Base-by-base conservation (phyloP, 2,888 invertebrate species). In the Pristionchus mayeri region DNA sequence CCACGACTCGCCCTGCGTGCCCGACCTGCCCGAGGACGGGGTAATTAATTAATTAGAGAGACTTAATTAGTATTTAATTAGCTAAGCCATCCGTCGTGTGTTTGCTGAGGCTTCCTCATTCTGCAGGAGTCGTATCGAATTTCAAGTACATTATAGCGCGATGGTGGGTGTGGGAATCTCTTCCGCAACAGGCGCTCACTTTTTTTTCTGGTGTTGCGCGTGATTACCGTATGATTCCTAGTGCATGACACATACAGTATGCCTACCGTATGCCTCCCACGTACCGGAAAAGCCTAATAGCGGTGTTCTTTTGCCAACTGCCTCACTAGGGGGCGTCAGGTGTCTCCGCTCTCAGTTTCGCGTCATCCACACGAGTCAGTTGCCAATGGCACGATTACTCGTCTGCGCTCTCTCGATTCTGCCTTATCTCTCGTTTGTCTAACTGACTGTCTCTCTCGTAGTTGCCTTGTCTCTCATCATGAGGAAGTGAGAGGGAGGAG, bases 1-100 rank as follows among this genome's bases (percentile, higher is more conserved):
- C 13, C 91, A 90, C 85, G 84, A 84, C n/a, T 67, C 84, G 0
- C 86, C 81, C 0, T 87, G 87, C 13, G 89, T 89, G 16, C 88
- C 89, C 0, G 88, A 87, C 9, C 37, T 89, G 85, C 71, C 79
- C 0, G 86, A 60, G 30, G 84, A 85, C 18, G 75, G 85, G 76
- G 86, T 86, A 11, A 67, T 34, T 27, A 18, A 50, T 44, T 4
- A 4, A 3, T 44, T 11, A 44, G 44, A 44, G 44, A 24, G n/a
- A n/a, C n/a, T n/a, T n/a, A n/a, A n/a, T n/a, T n/a, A n/a, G n/a
- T n/a, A n/a, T n/a, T n/a, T n/a, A n/a, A n/a, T n/a, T n/a, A n/a
- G n/a, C n/a, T n/a, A n/a, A n/a, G n/a, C n/a, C n/a, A n/a, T n/a
- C n/a, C n/a, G n/a, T n/a, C n/a, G n/a, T n/a, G n/a, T n/a, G n/a